A percentile compares a stretch with the other conserved stretches of the same genome.
Evolutionary conservation across 2,113 vertebrate species (phyloP).

Genomic region (Pycnonotus jocosus): DNA sequence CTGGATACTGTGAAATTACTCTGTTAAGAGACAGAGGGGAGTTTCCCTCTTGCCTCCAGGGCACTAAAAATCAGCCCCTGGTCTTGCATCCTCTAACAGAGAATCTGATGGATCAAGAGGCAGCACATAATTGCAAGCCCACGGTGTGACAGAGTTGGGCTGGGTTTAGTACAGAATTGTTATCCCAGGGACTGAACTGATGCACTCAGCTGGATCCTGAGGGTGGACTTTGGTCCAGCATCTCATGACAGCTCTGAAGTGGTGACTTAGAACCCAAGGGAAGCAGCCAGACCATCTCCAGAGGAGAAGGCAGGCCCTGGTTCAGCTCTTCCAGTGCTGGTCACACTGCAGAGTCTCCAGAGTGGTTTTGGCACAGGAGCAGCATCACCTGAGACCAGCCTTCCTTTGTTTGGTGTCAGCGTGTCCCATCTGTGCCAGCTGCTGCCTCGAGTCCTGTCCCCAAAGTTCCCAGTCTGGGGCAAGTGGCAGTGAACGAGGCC

Average conservation of each 20-base stretch:
- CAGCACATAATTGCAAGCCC: not conserved
- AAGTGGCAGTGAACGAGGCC: not conserved
- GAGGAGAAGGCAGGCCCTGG: not conserved
- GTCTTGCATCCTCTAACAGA: not conserved
- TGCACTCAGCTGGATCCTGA: not conserved
- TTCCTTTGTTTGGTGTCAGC: not conserved
- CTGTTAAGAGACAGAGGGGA: not conserved
- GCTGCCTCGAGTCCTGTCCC: not conserved
- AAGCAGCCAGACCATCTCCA: not conserved
- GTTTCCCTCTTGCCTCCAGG: not conserved
- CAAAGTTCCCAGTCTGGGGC: not conserved
- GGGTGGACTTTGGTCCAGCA: not conserved
- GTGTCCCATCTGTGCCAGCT: not conserved
- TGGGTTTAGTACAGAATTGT: not conserved
- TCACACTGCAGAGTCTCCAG: not conserved
- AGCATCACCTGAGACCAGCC: not conserved
- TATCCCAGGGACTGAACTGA: not conserved
- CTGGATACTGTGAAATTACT: not conserved
- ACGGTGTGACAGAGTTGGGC: rapidly evolving
- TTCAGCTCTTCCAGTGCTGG: not conserved
- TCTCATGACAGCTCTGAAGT: not conserved
- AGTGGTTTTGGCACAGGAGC: not conserved
- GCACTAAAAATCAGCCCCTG: not conserved
- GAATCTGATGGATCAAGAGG: not conserved
- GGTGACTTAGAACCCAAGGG: not conserved